Evolutionary conservation across 2,888 invertebrate species (phyloP).

Genomic region (Orthonevra nobilis): DNA sequence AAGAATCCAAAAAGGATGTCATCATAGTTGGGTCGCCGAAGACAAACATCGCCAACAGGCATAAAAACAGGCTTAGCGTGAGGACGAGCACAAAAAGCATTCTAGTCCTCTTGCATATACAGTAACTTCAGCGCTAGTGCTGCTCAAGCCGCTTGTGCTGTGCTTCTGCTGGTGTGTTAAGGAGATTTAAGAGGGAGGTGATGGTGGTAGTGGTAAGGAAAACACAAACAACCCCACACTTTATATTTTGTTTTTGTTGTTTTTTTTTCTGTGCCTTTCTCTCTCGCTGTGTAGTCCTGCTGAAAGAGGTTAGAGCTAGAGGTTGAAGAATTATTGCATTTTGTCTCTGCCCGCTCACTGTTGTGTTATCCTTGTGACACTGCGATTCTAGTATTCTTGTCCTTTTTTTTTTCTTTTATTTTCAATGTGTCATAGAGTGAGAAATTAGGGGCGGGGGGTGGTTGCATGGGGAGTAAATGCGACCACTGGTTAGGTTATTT

Average conservation of each 20-base stretch:
- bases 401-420: background rate
- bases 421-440: background rate
- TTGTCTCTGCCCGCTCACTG: slow-evolving; percentile 51
- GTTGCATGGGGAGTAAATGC: slow-evolving; percentile 15
- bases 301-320: slow-evolving; percentile 62
- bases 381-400: slow-evolving; percentile 32
- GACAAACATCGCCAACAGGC: slow-evolving; percentile 67
- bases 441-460: background rate
- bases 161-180: background rate
- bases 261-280: slow-evolving; percentile 1
- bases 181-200: too few relatives aligned
- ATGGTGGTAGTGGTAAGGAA: slow-evolving; percentile 13
- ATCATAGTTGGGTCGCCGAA: slow-evolving; percentile 42
- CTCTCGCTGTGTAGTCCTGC: too few relatives aligned
- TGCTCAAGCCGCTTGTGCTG: too few relatives aligned
- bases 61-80: slow-evolving; percentile 63
- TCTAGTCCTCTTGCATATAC: slow-evolving; percentile 4
- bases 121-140: background rate
- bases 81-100: background rate
- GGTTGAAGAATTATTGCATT: slow-evolving; percentile 67
- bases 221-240: slow-evolving; percentile 40
- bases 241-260: background rate
- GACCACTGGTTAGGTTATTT: slow-evolving; percentile 61
- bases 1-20: slow-evolving; percentile 57
- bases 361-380: slow-evolving; percentile 62